phyloP scores from a whole-genome alignment of 2,888 invertebrate species.

The Drosophila nigritarsus region DNA sequence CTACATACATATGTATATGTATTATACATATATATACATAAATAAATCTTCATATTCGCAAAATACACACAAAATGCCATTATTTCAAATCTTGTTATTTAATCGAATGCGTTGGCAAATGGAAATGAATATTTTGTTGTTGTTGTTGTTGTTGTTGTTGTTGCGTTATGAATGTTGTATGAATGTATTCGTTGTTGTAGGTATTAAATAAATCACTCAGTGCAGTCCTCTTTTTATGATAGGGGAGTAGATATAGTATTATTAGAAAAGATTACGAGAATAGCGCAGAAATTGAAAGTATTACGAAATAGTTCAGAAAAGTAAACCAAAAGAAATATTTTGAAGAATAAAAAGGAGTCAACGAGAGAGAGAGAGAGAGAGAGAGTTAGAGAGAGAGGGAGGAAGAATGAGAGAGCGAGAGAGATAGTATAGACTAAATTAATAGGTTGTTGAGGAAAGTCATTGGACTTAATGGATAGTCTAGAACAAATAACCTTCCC shows the following conservation, averaged over 20 bases:
- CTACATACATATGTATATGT: not conserved
- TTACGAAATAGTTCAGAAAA: not conserved
- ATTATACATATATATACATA: not conserved
- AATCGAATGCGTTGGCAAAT: constrained; percentile 56
- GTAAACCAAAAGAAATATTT: not conserved
- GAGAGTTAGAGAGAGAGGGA: not conserved
- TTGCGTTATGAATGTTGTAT: constrained; percentile 13
- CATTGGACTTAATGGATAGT: not conserved
- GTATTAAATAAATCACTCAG: constrained; percentile 4
- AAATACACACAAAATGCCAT: constrained; percentile 49
- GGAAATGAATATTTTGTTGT: constrained; percentile 41
- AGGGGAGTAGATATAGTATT: not conserved
- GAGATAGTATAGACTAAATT: not conserved
- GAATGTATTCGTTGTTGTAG: constrained; percentile 9
- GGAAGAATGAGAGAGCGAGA: no score
- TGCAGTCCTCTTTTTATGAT: constrained; percentile 21
- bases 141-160: constrained; percentile 2
- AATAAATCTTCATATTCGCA: constrained; percentile 16
- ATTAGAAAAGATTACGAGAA: not conserved
- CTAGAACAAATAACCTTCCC: not conserved
- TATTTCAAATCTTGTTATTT: constrained; percentile 57
- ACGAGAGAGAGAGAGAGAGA: not conserved
- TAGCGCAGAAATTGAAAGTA: not conserved
- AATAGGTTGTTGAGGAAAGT: not conserved
- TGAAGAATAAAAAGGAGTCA: not conserved